Evolutionary conservation across 2,113 vertebrate genomes (phyloP), one percentile per base, ranked within the genome.

Genomic region (Oriolus oriolus): DNA sequence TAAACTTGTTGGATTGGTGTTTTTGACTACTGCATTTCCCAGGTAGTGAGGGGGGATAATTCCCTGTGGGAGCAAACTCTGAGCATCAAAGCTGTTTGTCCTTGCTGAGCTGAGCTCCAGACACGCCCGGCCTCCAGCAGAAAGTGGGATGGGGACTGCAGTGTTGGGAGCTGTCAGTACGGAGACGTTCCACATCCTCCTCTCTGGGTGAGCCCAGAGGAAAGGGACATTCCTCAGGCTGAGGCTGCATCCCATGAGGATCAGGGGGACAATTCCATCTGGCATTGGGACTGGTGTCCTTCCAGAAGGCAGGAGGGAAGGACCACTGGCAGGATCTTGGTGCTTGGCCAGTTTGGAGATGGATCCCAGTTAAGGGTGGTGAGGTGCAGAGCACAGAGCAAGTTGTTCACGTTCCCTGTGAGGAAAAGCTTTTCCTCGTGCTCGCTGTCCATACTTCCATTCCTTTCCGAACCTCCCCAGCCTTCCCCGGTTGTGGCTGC

Each of bases 361-460:
- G 11, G 49, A 23, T 59, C 49, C 35, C 31, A 27, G 44, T 31
- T 31, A 5, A 39, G 70, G 57, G 33, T 47, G 74, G 22, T 14
- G 24, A 50, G 26, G 16, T 69, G 16, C 59, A 23, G 87, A 37
- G 68, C 52, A 30, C 1, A 1, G 27, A 31, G 57, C 18, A 5
- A 15, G 37, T 2, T 61, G 57, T 54, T 83, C n/a, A 0, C 31
- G 4, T 35, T 7, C 1, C 26, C 47, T 17, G 17, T 16, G 35
- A 79, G 47, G 26, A 66, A 4, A 77, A 76, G 20, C 3, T 54
- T 57, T 70, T 33, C 70, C 47, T 44, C 6, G 10, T 8, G 3
- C 50, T 70, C 7, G 0, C 20, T 35, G 41, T 3, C 60, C 11
- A 0, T 12, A 1, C 22, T 31, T 10, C 30, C 15, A 16, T 4